Conservation (phyloP, 2,888 invertebrate species). For the Lasioglossum figueresi region DNA sequence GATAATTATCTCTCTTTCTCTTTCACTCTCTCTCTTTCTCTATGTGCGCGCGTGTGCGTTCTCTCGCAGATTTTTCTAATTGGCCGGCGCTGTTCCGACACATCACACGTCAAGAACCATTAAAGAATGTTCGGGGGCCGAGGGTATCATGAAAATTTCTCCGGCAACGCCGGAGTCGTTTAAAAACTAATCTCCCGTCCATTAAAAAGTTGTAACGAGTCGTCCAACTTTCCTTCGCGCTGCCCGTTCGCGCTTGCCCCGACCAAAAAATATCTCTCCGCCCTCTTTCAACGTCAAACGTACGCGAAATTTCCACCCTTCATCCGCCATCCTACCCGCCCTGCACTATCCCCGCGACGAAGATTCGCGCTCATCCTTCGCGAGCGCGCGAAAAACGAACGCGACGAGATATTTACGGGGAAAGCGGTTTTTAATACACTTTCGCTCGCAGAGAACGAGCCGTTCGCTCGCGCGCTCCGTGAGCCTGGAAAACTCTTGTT, state of each 20-base stretch:
- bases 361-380: constrained; percentile 8
- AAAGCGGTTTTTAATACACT: constrained; percentile 37
- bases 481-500: background rate
- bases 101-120: constrained; percentile 31
- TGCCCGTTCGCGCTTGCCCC: background rate
- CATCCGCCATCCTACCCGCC: background rate
- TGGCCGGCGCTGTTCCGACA: background rate
- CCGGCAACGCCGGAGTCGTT: constrained; percentile 45
- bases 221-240: constrained; percentile 48
- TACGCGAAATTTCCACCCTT: constrained; percentile 48
- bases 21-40: too few species aligned
- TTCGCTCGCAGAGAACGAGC: background rate
- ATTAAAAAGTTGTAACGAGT: constrained; percentile 62
- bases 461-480: background rate
- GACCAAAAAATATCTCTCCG: constrained; percentile 41
- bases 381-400: constrained; percentile 10
- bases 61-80: background rate
- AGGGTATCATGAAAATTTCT: constrained; percentile 55
- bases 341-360: background rate
- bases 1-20: background rate
- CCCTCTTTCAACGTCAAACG: constrained; percentile 33
- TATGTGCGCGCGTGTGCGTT: background rate
- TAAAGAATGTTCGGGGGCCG: constrained; percentile 42
- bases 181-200: constrained; percentile 60
- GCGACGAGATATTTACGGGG: constrained; percentile 22